These are phyloP conservation scores for Trichomycterus rosablanca DNA, from an alignment of 2,113 vertebrate genomes.

Conservation along the genomic window DNA sequence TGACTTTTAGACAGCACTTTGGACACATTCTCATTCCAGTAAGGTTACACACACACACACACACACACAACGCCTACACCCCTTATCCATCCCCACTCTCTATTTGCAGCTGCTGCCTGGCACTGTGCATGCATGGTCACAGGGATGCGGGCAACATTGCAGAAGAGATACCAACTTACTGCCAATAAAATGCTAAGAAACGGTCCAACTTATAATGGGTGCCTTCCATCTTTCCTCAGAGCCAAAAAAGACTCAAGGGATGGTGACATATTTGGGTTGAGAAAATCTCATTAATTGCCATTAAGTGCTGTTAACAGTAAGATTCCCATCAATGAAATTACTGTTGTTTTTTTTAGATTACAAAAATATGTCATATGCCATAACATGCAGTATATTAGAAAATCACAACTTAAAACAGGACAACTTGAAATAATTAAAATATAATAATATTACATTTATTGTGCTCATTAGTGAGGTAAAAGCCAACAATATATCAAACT, in stretches of 20 bases:
- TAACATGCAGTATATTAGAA: no score
- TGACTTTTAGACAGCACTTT: constrained; percentile 13
- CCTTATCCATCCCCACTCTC: not conserved
- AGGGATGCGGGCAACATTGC: constrained; percentile 29
- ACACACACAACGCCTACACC: not conserved
- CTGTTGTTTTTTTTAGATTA: no score
- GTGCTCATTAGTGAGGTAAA: no score
- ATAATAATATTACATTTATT: no score
- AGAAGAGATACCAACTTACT: constrained; percentile 19
- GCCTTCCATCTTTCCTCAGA: not conserved
- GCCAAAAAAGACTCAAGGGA: constrained; percentile 9
- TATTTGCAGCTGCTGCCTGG: constrained; percentile 14
- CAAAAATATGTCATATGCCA: no score
- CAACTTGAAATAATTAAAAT: no score
- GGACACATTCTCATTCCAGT: not conserved
- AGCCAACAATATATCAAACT: no score
- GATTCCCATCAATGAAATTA: no score
- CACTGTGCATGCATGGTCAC: constrained; percentile 9
- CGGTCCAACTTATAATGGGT: constrained; percentile 19
- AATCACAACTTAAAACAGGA: no score
- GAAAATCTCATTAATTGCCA: no score
- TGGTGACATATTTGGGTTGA: no score
- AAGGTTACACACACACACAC: not conserved
- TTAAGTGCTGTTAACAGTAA: no score
- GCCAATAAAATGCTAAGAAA: constrained; percentile 28